phyloP scores from a whole-genome alignment of 2,888 invertebrate species.

The Punctoribates punctum region DNA sequence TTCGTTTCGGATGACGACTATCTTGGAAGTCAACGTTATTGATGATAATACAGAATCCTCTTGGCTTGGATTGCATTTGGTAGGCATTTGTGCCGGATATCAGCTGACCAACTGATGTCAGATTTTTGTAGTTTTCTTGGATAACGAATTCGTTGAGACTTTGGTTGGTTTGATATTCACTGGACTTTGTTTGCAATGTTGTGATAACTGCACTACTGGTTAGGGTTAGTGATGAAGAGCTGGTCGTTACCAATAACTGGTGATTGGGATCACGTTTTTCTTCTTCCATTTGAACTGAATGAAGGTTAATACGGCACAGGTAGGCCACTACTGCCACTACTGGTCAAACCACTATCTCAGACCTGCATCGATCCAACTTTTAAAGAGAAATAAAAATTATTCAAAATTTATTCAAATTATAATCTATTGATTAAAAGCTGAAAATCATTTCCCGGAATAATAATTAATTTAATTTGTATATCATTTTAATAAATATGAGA shows the following conservation, averaged over 20 bases:
- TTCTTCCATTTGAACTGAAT: background rate
- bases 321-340: background rate
- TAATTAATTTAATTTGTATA: too few species aligned
- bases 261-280: conserved; percentile 1
- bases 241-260: background rate
- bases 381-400: too few species aligned
- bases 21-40: conserved; percentile 42
- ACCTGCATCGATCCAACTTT: too few species aligned
- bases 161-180: background rate
- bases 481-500: too few species aligned
- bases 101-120: background rate
- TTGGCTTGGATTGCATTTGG: conserved; percentile 17
- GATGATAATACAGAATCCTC: conserved; percentile 43
- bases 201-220: background rate
- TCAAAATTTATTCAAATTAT: too few species aligned
- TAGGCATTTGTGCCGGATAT: background rate
- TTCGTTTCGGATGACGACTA: background rate
- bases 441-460: too few species aligned
- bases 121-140: background rate
- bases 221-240: background rate
- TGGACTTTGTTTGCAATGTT: background rate
- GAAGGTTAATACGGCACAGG: background rate
- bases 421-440: too few species aligned
- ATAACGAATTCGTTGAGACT: background rate
- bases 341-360: too few species aligned